Evolutionary conservation across 2,888 invertebrate genomes (phyloP).

Genomic region (Zonitis immaculata): DNA sequence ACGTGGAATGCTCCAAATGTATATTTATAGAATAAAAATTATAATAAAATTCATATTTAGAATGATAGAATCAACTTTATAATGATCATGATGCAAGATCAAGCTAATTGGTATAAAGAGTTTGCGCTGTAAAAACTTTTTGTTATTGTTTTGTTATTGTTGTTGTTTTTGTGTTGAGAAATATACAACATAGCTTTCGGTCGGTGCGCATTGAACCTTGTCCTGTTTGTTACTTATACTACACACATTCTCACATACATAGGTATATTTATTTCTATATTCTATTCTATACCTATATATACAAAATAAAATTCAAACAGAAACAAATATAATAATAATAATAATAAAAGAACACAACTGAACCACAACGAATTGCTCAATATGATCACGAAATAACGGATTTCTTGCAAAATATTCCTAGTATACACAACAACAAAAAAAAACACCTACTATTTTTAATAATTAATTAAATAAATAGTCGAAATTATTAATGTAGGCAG

Average conservation of each 20-base stretch:
- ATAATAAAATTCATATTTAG: neutral
- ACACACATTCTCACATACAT: constrained; percentile 3
- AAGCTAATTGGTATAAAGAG: constrained; percentile 15
- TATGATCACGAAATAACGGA: constrained; percentile 19
- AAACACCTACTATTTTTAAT: neutral
- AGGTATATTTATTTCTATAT: constrained; percentile 9
- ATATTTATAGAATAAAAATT: too few relatives aligned
- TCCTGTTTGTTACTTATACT: constrained; percentile 22
- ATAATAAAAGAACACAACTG: neutral
- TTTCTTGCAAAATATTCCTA: constrained; percentile 15
- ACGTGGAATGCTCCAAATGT: too few relatives aligned
- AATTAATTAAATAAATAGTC: too few relatives aligned
- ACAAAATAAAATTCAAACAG: neutral
- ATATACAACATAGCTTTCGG: constrained; percentile 20
- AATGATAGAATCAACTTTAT: neutral
- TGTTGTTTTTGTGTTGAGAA: constrained; percentile 19
- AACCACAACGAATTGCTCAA: constrained; percentile 13
- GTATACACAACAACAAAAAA: too few relatives aligned
- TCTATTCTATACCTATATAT: too few relatives aligned
- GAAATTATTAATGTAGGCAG: too few relatives aligned
- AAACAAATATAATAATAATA: neutral
- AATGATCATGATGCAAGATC: constrained; percentile 17
- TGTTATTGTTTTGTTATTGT: neutral
- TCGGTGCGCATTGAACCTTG: constrained; percentile 28
- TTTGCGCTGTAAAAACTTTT: constrained; percentile 15